Evolutionary conservation across 2,888 invertebrate species (phyloP), one percentile per base, ranked within the genome.

Genomic region (Drepana falcataria): DNA sequence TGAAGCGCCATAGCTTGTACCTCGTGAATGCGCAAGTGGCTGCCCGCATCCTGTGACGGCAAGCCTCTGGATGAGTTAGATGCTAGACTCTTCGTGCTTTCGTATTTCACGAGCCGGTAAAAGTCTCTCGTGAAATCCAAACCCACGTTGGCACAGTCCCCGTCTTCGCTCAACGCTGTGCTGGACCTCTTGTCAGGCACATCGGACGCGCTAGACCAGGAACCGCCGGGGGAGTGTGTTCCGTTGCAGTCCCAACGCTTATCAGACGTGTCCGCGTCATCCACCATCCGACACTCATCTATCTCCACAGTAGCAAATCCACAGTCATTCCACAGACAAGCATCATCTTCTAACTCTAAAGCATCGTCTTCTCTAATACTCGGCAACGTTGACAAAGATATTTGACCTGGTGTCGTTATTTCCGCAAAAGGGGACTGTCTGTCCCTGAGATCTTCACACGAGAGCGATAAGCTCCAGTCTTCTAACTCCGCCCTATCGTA

Each of bases 81-180:
- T 48, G 95, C 95, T 74, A 95, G 86, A 78, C 95, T 95, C 79
- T 95, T 95, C 59, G 94, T 95, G 82, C 95, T 95, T 77, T 95
- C 96, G 74, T 95, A 95, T 83, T 95, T 95, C 51, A 95, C 95
- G 60, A 96, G 92, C 41, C 95, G 93, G 77, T 96, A 96, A 81
- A 95, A 96, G 82, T 96, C 96, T 62, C 95, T 89, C 3, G 95
- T 95, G 71, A 96, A 96, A 78, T 95, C 95, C 9, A 94, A 92
- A 34, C 95, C 95, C 34, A 95, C 91, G 48, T 93, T 93, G 0
- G 94, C 93, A 59, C 94, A 91, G 71, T 94, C 94, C 60, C 94
- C 94, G 71, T 94, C 94, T 77, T 94, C 94, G 62, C 94, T 94
- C 54, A 94, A 77, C 2, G 94, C 94, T 3, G 94, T 93, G 49